Base-by-base conservation (phyloP, 2,113 vertebrate genomes). In the Saguinus midas region DNA sequence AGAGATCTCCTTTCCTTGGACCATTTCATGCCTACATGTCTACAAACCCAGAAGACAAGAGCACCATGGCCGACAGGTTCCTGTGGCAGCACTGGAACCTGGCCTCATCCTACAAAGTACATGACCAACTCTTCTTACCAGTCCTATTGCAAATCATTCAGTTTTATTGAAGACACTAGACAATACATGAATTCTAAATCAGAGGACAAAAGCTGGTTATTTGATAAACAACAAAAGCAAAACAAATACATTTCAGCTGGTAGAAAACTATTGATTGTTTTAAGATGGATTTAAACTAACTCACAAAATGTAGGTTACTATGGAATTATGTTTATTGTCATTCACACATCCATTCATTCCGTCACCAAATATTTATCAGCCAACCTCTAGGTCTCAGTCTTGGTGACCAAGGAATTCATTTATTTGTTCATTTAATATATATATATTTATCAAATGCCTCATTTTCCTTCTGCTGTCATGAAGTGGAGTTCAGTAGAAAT, bases 161-260 rank as follows among this genome's bases (percentile, higher is more conserved):
- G 9, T 48, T 87, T 55, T 52, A 18, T 9, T 58, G 55, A 86
- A 35, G 14, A 91, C 21, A 48, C 0, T 50, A 11, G 73, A 82
- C 48, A 45, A 66, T 76, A 45, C 23, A 35, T 89, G 57, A 17
- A 91, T 90, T 84, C 68, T 43, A 29, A 85, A 61, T 17, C 87
- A 50, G 29, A 79, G 27, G 70, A 83, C 64, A 37, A 94, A 93
- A 87, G 37, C 25, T 83, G 17, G 3, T 87, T 87, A 52, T 89
- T 80, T 90, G 81, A 92, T 29, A 87, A 84, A 37, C 17, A 96
- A 91, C 32, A 57, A 90, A 94, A 85, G 23, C 61, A 91, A 97
- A 96, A 43, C 50, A 80, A 89, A 84, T 87, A 32, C 23, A 18
- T 93, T 93, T 18, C 23, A 91, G 27, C 7, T 93, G 17, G 89